Evolutionary conservation across 2,113 vertebrate genomes (phyloP), one percentile per base, ranked within the genome.

Genomic region (Tricholaema leucomelas): DNA sequence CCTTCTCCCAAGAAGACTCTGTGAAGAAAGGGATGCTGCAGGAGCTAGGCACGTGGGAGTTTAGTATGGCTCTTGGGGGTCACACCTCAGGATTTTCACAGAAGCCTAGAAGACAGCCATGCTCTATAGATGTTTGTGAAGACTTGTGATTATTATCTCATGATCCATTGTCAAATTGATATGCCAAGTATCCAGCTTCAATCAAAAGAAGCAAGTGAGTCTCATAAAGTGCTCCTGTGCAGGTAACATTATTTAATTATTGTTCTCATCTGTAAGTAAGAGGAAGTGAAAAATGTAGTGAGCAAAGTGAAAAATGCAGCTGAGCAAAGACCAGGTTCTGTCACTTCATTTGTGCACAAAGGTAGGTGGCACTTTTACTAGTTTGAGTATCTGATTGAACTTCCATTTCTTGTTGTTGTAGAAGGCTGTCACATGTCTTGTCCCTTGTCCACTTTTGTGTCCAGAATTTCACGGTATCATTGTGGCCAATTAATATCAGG

Each of bases 331-430:
- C 36, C 17, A 80, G 46, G 50, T 73, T 91, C 81, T 87, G 81
- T 88, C 84, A 66, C 92, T 97, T 91, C 60, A 81, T 88, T 93
- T 81, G 15, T 9, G 5, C 35, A 15, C 92, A 92, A 94, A 95
- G 70, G 70, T 81, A 81, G 75, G 60, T 84, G 92, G 89, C 38
- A 30, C 42, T 92, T 95, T 92, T 90, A 78, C 88, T 92, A 55
- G 80, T 95, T 94, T 84, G 75, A 82, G 84, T 90, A 87, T 89
- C 84, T 91, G 77, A 95, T 93, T 88, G 91, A 94, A 79, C 87
- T 91, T 6, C 87, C 96, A 60, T 95, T 97, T 97, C 95, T 94
- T 94, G 92, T 85, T 96, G 80, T 71, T 93, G 73, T 61, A 92
- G 93, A 88, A 80, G 1, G 86, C 58, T 70, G 40, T 80, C 91